Percentiles rank a stretch among this genome's conserved stretches.
phyloP scores from a whole-genome alignment of 2,113 vertebrate species.

The Apeltes quadracus region DNA sequence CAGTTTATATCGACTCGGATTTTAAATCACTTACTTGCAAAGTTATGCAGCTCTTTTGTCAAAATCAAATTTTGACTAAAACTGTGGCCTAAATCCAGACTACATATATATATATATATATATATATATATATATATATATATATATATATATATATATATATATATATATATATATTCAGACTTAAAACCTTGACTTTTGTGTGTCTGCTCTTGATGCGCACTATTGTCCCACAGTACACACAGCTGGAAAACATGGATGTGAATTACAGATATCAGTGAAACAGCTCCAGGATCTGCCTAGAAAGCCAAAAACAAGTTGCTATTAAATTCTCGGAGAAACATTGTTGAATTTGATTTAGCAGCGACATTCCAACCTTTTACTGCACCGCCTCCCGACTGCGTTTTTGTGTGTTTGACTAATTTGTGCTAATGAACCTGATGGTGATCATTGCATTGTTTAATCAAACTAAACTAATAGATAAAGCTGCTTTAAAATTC shows the following conservation, averaged over 20 bases:
- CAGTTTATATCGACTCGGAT: too few species aligned
- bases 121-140: too few species aligned
- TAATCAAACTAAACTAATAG: background rate
- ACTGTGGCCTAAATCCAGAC: background rate
- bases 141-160: too few species aligned
- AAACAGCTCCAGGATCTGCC: background rate
- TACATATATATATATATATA: too few species aligned
- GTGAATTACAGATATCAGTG: background rate
- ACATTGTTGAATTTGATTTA: slow-evolving; percentile 8
- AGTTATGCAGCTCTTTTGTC: background rate
- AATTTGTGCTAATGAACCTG: background rate
- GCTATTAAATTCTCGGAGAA: background rate
- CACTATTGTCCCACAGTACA: background rate
- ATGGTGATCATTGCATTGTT: background rate
- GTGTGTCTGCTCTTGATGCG: background rate
- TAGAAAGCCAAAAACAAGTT: background rate
- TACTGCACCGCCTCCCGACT: background rate
- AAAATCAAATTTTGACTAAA: background rate
- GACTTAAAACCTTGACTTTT: background rate
- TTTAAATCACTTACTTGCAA: background rate
- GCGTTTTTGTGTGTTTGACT: background rate
- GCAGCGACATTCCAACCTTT: background rate
- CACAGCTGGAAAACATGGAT: slow-evolving; percentile 3
- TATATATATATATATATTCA: background rate
- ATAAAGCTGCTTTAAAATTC: background rate